Evolutionary conservation across 2,797 vertebrate species (phyloP).

Genomic region (Kryptolebias ocellatus): DNA sequence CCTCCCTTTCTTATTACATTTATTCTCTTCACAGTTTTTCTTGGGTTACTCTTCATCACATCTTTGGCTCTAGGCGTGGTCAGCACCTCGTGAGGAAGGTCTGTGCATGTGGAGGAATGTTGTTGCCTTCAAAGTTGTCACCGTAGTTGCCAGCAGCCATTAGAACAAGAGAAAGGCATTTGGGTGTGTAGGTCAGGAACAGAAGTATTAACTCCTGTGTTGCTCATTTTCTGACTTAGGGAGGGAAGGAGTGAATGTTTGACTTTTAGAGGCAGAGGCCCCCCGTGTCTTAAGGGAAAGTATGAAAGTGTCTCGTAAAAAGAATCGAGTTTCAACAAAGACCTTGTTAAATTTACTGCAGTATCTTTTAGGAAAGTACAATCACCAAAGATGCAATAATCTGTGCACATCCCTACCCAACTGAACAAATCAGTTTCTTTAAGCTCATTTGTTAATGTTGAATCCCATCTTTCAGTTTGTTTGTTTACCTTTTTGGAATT

Average conservation of each 20-base stretch:
- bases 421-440: constrained; percentile 22
- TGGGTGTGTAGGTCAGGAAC: constrained; percentile 29
- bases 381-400: neutral
- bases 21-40: constrained; percentile 10
- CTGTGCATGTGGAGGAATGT: constrained; percentile 61
- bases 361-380: constrained; percentile 18
- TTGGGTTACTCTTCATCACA: constrained; percentile 8
- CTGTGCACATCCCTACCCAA: constrained; percentile 1
- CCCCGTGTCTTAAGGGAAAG: constrained; percentile 24
- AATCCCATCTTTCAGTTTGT: constrained; percentile 3
- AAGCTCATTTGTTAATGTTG: constrained; percentile 4
- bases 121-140: constrained; percentile 28
- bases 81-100: constrained; percentile 16
- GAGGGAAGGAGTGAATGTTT: constrained; percentile 14
- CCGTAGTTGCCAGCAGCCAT: constrained; percentile 13
- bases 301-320: constrained; percentile 28
- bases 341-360: constrained; percentile 24
- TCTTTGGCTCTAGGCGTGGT: constrained; percentile 40
- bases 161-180: constrained; percentile 22
- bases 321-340: constrained; percentile 32
- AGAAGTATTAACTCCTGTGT: constrained; percentile 13
- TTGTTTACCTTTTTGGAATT: constrained; percentile 5
- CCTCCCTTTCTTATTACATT: neutral
- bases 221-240: constrained; percentile 16
- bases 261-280: neutral